These are phyloP conservation scores for Volucella bombylans DNA, from an alignment of 2,888 invertebrate genomes.

Conservation along the genomic window DNA sequence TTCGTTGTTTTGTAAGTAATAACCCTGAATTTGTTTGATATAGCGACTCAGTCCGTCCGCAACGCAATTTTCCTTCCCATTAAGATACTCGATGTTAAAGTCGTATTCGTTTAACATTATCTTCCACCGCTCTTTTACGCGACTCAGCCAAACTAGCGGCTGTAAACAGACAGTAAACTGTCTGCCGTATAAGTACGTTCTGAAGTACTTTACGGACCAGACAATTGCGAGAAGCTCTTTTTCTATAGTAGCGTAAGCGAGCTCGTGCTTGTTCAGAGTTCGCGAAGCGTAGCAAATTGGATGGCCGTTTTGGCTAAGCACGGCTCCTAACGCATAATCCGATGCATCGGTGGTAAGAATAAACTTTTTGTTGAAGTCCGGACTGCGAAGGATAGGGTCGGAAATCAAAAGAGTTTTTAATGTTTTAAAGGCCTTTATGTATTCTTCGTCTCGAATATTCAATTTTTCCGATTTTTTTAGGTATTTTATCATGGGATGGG, in stretches of 20 bases:
- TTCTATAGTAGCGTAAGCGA: constrained; percentile 10
- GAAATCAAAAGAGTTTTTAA: too few relatives aligned
- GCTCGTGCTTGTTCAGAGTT: background rate
- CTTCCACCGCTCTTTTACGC: constrained; percentile 80
- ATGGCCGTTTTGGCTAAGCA: too few relatives aligned
- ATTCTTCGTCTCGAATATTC: too few relatives aligned
- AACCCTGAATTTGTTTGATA: constrained; percentile 75
- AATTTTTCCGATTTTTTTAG: too few relatives aligned
- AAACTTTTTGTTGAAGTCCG: too few relatives aligned
- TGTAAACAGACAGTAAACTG: constrained; percentile 79
- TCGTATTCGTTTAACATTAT: constrained; percentile 76
- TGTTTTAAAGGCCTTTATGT: too few relatives aligned
- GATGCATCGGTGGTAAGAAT: too few relatives aligned
- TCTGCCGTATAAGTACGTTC: constrained; percentile 78
- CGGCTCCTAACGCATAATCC: too few relatives aligned
- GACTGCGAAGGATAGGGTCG: too few relatives aligned
- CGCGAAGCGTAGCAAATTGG: background rate
- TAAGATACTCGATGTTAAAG: too few relatives aligned
- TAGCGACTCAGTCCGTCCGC: background rate
- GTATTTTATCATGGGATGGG: too few relatives aligned
- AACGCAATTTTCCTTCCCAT: too few relatives aligned
- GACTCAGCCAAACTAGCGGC: constrained; percentile 79
- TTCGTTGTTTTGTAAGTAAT: background rate
- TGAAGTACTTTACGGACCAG: constrained; percentile 76
- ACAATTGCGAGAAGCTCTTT: constrained; percentile 2